Conservation (phyloP, 2,113 vertebrate species). For the Coregonus clupeaformis region DNA sequence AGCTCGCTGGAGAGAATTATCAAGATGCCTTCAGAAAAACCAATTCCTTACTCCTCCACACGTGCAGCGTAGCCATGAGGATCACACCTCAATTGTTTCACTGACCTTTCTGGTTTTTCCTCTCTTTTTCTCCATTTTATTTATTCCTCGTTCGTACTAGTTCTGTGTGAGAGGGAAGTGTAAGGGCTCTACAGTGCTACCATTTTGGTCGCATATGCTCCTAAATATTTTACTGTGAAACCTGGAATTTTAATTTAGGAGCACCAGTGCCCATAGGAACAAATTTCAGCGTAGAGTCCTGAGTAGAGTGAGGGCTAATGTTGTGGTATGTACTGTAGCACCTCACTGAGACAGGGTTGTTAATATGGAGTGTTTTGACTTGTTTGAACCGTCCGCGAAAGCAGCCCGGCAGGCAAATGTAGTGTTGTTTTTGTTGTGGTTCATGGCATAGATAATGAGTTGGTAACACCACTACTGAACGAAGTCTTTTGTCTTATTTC, state of each 20-base stretch:
- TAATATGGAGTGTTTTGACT: too few species aligned
- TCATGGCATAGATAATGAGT: background rate
- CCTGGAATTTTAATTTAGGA: too few species aligned
- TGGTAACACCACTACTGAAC: background rate
- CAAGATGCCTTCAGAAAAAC: slow-evolving; percentile 57
- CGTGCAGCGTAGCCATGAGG: slow-evolving; percentile 10
- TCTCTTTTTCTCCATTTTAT: slow-evolving; percentile 13
- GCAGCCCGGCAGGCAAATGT: background rate
- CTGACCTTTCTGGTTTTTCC: background rate
- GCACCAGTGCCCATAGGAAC: too few species aligned
- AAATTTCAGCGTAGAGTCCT: background rate
- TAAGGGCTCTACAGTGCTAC: too few species aligned
- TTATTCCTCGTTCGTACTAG: background rate
- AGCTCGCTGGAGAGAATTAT: slow-evolving; percentile 57
- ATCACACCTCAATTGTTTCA: slow-evolving; percentile 24
- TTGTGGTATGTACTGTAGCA: background rate
- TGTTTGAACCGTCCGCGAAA: background rate
- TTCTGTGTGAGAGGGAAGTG: slow-evolving; percentile 1
- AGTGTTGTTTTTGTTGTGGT: background rate
- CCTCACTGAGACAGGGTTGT: background rate
- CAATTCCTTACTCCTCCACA: slow-evolving; percentile 45
- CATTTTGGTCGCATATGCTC: too few species aligned
- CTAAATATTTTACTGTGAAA: too few species aligned
- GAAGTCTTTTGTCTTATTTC: background rate
- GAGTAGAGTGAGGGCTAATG: background rate